phyloP scores from a whole-genome alignment of 2,797 vertebrate species.

The Pangasius krempfi region DNA sequence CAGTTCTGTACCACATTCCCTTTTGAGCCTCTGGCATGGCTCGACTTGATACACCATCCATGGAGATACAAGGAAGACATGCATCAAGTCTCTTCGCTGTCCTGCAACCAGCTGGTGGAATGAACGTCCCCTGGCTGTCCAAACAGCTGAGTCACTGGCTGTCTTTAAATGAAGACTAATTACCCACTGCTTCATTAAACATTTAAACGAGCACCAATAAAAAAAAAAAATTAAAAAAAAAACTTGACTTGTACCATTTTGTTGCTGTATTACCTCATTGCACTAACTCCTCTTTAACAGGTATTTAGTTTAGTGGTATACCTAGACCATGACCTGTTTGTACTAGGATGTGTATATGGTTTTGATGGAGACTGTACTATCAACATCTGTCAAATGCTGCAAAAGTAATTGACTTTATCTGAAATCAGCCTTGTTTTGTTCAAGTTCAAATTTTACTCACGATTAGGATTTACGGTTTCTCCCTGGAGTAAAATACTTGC shows the following conservation, averaged over 20 bases:
- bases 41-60: not conserved
- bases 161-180: constrained; percentile 18
- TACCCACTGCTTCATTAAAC: constrained; percentile 21
- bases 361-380: not conserved
- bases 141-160: constrained; percentile 25
- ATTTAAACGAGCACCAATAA: not conserved
- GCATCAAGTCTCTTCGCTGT: not conserved
- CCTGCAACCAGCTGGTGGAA: constrained; percentile 7
- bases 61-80: not conserved
- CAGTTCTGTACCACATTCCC: not conserved
- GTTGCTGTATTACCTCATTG: too few relatives aligned
- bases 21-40: not conserved
- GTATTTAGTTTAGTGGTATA: not conserved
- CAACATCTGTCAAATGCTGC: not conserved
- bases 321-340: not conserved
- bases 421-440: not conserved
- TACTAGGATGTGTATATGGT: not conserved
- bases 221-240: not conserved
- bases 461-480: not conserved
- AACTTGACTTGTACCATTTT: not conserved
- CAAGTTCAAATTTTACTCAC: not conserved
- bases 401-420: not conserved
- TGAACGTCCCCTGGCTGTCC: constrained; percentile 1
- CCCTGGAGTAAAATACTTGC: not conserved
- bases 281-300: not conserved